phyloP scores from a whole-genome alignment of 2,113 vertebrate species.

The Rhinoderma darwinii region DNA sequence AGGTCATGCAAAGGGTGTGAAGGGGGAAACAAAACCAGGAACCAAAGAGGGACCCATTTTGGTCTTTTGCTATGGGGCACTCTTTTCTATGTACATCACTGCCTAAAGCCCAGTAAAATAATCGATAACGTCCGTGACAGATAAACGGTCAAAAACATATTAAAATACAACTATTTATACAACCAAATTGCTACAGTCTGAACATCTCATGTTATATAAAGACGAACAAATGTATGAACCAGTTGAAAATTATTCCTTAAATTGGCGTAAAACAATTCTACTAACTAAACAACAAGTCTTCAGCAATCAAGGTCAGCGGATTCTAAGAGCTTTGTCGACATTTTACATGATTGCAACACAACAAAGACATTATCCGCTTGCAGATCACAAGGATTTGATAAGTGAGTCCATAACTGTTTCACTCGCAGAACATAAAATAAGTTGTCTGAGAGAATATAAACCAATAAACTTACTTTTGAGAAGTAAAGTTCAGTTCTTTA shows the following conservation, averaged over 20 bases:
- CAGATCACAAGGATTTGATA: slow-evolving; percentile 28
- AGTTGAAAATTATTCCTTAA: too few relatives aligned
- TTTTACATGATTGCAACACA: slow-evolving; percentile 25
- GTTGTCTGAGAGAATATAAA: slow-evolving; percentile 45
- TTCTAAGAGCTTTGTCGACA: slow-evolving; percentile 9
- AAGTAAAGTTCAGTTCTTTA: slow-evolving; percentile 50
- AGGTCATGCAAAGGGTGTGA: too few relatives aligned
- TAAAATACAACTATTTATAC: neutral
- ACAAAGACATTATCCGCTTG: neutral
- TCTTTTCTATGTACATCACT: too few relatives aligned
- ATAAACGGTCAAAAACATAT: neutral
- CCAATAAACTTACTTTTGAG: slow-evolving; percentile 44
- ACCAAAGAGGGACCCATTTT: too few relatives aligned
- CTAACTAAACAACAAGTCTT: neutral
- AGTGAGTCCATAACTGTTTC: slow-evolving; percentile 34
- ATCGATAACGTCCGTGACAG: too few relatives aligned
- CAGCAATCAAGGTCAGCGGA: slow-evolving; percentile 39
- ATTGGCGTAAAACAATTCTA: neutral
- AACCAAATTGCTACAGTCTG: neutral
- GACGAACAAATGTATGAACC: too few relatives aligned
- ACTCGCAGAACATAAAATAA: slow-evolving; percentile 23
- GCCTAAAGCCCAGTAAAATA: too few relatives aligned
- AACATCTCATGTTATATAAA: neutral
- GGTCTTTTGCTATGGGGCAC: too few relatives aligned
- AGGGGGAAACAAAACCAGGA: too few relatives aligned